These are phyloP conservation scores for Aricia artaxerxes DNA, from an alignment of 2,888 invertebrate species.

Conservation along the genomic window DNA sequence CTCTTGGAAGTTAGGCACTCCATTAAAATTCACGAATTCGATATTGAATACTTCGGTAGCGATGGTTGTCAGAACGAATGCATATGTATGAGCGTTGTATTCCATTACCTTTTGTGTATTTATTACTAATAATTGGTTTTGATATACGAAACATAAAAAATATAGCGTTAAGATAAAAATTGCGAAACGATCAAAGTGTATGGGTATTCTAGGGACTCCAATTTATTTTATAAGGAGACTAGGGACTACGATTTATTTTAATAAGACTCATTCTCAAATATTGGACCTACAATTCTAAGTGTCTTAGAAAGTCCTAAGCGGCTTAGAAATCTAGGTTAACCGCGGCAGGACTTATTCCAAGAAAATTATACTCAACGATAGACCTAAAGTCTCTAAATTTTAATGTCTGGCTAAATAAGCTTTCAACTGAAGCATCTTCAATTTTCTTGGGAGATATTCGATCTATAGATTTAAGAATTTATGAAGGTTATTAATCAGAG, in stretches of 20 bases:
- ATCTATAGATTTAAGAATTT: not conserved
- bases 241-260: not conserved
- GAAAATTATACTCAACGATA: not conserved
- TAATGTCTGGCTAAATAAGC: not conserved
- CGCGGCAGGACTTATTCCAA: not conserved
- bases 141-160: constrained; percentile 32
- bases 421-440: not conserved
- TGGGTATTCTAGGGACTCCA: not conserved
- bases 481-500: constrained; percentile 14
- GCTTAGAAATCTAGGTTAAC: not conserved
- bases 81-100: constrained; percentile 58
- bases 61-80: constrained; percentile 53
- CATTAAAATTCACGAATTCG: constrained; percentile 66
- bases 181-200: not conserved
- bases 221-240: constrained; percentile 1
- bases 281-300: too few relatives aligned
- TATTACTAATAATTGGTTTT: constrained; percentile 45
- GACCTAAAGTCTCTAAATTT: not conserved
- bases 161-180: not conserved
- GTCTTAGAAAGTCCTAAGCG: not conserved
- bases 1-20: constrained; percentile 64
- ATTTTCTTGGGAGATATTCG: not conserved
- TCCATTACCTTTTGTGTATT: constrained; percentile 48
- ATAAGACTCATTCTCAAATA: not conserved
- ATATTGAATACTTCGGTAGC: constrained; percentile 68